These are phyloP conservation scores for Diadophis punctatus DNA, from an alignment of 2,113 vertebrate species.

Conservation along the genomic window DNA sequence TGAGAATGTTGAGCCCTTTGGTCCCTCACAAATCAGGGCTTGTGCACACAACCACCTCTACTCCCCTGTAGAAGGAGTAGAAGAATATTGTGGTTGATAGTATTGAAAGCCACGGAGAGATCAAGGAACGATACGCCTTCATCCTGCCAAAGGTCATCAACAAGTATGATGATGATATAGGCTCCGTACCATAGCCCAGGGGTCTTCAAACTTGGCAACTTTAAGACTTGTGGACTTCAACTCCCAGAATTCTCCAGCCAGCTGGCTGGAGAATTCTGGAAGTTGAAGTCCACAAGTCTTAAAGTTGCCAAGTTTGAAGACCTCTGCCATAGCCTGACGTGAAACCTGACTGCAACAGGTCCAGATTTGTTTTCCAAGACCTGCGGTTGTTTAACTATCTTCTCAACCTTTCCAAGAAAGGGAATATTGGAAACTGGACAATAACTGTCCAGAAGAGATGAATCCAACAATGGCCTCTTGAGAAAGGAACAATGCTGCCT, in stretches of 20 bases:
- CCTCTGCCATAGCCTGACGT: neutral
- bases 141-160: neutral
- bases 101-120: neutral
- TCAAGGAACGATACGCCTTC: neutral
- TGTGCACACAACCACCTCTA: neutral
- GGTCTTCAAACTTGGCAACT: too few species aligned
- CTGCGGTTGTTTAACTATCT: neutral
- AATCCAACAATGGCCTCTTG: neutral
- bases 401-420: neutral
- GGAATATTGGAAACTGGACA: neutral
- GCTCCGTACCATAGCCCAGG: neutral
- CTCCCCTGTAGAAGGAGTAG: neutral
- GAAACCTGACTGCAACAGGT: neutral
- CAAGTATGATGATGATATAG: neutral
- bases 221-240: too few species aligned
- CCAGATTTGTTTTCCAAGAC: neutral
- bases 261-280: too few species aligned
- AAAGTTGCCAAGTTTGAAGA: too few species aligned
- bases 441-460: neutral
- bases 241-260: too few species aligned
- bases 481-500: neutral
- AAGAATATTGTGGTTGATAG: neutral
- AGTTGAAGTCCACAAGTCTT: too few species aligned
- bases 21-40: neutral
- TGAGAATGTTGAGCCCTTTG: neutral